Evolutionary conservation across 2,113 vertebrate genomes (phyloP).

Genomic region (Tylochromis polylepis): DNA sequence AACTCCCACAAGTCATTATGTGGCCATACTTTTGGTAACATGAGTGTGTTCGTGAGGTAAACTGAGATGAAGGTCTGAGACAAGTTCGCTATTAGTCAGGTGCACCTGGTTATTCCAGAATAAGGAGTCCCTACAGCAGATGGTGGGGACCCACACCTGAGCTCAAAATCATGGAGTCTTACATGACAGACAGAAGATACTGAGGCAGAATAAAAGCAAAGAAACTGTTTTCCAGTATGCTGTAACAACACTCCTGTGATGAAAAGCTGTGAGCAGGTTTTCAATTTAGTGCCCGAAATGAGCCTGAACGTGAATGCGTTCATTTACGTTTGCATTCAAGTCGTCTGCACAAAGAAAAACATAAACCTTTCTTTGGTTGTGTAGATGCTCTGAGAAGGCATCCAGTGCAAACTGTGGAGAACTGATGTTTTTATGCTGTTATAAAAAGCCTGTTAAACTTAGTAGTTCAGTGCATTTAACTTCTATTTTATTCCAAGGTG

Average conservation of each 20-base stretch:
- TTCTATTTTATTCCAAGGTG: background rate
- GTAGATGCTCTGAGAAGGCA: background rate
- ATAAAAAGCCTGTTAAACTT: background rate
- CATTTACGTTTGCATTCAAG: background rate
- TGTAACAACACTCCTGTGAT: too few relatives aligned
- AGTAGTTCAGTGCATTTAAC: background rate
- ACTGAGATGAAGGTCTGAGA: background rate
- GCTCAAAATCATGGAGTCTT: background rate
- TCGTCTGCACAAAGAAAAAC: too few relatives aligned
- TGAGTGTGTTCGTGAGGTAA: background rate
- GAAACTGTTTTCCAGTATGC: too few relatives aligned
- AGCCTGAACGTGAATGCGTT: background rate
- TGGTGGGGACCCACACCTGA: background rate
- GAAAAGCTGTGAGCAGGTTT: too few relatives aligned
- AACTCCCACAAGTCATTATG: fast-evolving
- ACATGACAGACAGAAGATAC: background rate
- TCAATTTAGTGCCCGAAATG: background rate
- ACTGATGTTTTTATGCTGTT: fast-evolving
- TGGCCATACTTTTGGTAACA: fast-evolving
- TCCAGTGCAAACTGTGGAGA: background rate
- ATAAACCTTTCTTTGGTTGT: background rate
- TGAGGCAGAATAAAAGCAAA: too few relatives aligned
- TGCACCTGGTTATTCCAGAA: background rate
- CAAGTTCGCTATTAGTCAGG: background rate
- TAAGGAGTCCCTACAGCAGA: background rate